phyloP scores from a whole-genome alignment of 2,113 vertebrate species.

The Thunnus maccoyii region DNA sequence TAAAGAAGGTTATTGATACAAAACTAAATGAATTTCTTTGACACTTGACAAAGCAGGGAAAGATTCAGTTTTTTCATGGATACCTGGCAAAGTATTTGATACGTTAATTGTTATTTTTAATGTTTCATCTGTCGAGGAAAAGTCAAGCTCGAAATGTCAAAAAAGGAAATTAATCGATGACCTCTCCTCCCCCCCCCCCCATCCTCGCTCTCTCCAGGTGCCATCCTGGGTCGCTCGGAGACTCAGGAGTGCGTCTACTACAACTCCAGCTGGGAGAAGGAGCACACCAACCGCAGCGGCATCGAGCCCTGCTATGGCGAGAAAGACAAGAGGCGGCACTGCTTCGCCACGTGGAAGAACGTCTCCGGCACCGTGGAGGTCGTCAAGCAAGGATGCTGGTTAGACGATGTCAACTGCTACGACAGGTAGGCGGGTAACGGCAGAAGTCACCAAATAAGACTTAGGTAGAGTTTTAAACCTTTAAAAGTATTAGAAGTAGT shows the following conservation, averaged over 20 bases:
- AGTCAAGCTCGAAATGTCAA: too few species aligned
- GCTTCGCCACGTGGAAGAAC: conserved; percentile 99
- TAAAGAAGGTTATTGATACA: conserved; percentile 44
- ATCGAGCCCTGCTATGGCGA: conserved; percentile 94
- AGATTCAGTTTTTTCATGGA: background rate
- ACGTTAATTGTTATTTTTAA: background rate
- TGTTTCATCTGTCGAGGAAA: too few species aligned
- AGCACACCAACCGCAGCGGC: conserved; percentile 95
- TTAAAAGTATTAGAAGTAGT: too few species aligned
- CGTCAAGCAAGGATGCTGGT: conserved; percentile 98
- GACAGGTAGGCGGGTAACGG: conserved; percentile 88
- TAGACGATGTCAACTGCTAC: conserved; percentile 99
- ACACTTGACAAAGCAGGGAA: background rate
- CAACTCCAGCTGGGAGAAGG: conserved; percentile 98
- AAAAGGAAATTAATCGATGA: background rate
- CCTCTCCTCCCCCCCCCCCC: background rate
- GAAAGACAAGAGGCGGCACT: conserved; percentile 95
- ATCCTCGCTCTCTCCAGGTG: conserved; percentile 82
- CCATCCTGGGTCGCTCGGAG: conserved; percentile 97
- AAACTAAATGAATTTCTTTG: conserved; percentile 25
- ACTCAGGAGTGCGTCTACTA: conserved; percentile 96
- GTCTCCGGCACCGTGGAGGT: conserved; percentile 94
- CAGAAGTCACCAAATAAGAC: too few species aligned
- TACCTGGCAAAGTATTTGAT: background rate
- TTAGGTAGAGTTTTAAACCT: too few species aligned